A percentile compares a stretch with the other conserved stretches of the same genome.
Conservation (phyloP, 2,113 vertebrate genomes). For the Excalfactoria chinensis region DNA sequence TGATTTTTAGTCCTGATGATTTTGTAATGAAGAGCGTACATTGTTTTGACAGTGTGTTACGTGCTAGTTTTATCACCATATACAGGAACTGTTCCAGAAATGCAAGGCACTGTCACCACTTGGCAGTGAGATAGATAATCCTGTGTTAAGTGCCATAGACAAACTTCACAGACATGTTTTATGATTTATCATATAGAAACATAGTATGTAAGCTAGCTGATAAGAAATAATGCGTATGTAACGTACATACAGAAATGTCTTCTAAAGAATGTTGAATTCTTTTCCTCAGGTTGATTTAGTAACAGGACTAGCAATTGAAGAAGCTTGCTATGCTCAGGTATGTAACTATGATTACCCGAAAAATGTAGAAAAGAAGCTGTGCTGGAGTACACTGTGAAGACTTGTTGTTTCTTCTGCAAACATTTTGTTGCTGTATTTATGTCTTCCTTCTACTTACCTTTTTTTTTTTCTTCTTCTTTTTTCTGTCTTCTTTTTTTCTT, state of each 20-base stretch:
- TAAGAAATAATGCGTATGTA: not conserved
- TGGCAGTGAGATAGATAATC: not conserved
- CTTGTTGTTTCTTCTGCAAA: not conserved
- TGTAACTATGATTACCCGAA: not conserved
- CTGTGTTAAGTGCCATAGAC: not conserved
- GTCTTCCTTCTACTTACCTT: not conserved
- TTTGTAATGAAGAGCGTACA: not conserved
- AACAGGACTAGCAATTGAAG: conserved; percentile 96
- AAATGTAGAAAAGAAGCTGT: not conserved
- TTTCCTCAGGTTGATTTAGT: conserved; percentile 91
- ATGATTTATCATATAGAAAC: not conserved
- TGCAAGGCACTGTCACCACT: not conserved
- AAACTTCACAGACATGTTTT: not conserved
- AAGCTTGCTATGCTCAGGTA: conserved; percentile 98
- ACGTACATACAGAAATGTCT: not conserved
- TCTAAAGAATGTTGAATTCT: conserved; percentile 6
- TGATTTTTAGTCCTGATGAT: not conserved
- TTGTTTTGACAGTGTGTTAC: not conserved
- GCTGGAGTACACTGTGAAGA: not conserved
- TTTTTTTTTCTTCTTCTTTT: not conserved
- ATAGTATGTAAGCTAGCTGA: not conserved
- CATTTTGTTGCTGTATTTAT: not conserved
- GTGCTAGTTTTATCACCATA: not conserved
- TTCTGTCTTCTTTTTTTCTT: no score
- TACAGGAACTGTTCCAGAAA: not conserved